phyloP scores from a whole-genome alignment of 1,140 invertebrate species.

The Megalopta genalis region DNA sequence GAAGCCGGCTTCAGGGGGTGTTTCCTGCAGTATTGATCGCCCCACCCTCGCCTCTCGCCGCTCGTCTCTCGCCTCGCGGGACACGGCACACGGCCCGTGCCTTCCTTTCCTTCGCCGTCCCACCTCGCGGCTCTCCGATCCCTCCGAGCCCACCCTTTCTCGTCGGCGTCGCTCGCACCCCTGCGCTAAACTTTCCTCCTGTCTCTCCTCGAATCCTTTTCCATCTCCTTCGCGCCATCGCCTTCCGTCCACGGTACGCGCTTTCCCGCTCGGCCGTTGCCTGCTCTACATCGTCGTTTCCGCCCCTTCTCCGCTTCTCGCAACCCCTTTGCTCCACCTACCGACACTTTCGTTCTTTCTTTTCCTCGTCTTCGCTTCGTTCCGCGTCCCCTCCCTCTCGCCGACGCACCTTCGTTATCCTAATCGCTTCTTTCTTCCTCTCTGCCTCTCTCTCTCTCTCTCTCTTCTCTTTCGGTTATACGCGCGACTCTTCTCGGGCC shows the following conservation, averaged over 20 bases:
- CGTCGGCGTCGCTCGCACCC: neutral
- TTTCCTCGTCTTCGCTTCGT: constrained; percentile 11
- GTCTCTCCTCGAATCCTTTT: neutral
- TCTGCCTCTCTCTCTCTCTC: neutral
- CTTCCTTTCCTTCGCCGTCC: constrained; percentile 2
- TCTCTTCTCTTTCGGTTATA: too few relatives aligned
- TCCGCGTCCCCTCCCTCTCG: neutral
- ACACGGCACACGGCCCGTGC: constrained; percentile 48
- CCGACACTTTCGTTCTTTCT: neutral
- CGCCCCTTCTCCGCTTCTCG: neutral
- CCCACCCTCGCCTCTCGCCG: constrained; percentile 59
- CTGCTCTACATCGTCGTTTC: neutral
- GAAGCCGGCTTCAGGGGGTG: constrained; percentile 70
- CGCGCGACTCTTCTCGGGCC: neutral
- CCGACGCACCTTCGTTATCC: neutral
- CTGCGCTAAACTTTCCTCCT: neutral
- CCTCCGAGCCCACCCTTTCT: too few relatives aligned
- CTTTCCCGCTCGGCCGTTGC: neutral
- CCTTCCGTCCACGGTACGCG: neutral
- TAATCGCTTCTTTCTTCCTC: neutral
- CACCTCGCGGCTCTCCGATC: too few relatives aligned
- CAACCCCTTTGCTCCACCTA: neutral
- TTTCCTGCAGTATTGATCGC: constrained; percentile 74
- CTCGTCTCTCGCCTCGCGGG: constrained; percentile 8
- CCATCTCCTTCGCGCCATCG: neutral